Conservation (phyloP, 1,140 invertebrate genomes). For the Ylistrum balloti region DNA sequence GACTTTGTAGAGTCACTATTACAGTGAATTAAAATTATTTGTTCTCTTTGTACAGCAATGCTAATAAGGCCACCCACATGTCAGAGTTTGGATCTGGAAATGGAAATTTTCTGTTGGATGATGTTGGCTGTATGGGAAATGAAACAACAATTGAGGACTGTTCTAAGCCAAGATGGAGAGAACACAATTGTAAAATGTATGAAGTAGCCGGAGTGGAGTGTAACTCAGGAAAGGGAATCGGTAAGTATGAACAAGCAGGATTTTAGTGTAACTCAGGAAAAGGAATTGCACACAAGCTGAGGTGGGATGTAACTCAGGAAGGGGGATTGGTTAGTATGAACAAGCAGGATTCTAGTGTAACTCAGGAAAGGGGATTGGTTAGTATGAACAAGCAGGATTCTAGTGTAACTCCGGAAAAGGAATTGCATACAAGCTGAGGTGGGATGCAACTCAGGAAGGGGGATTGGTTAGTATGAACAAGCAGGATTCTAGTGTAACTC, state of each 20-base stretch:
- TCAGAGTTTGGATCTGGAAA: conserved; percentile 83
- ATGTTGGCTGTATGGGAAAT: conserved; percentile 88
- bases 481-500: conserved; percentile 73
- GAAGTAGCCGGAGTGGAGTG: conserved; percentile 84
- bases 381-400: too few species aligned
- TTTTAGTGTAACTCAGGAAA: too few species aligned
- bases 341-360: conserved; percentile 74
- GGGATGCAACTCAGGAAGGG: too few species aligned
- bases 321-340: too few species aligned
- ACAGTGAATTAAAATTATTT: too few species aligned
- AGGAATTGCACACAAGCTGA: too few species aligned
- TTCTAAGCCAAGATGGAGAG: conserved; percentile 88
- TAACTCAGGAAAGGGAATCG: conserved; percentile 60
- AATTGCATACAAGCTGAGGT: too few species aligned
- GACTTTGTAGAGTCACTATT: too few species aligned
- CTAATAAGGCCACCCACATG: neutral
- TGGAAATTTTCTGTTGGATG: conserved; percentile 86
- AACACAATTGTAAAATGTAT: conserved; percentile 87
- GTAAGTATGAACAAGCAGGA: neutral
- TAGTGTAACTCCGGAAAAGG: too few species aligned
- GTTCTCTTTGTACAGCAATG: neutral
- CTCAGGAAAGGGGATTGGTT: conserved; percentile 7
- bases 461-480: too few species aligned
- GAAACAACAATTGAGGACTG: conserved; percentile 88
- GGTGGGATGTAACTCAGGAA: too few species aligned